Base-by-base conservation (phyloP, 2,113 vertebrate genomes). In the Polypterus senegalus region DNA sequence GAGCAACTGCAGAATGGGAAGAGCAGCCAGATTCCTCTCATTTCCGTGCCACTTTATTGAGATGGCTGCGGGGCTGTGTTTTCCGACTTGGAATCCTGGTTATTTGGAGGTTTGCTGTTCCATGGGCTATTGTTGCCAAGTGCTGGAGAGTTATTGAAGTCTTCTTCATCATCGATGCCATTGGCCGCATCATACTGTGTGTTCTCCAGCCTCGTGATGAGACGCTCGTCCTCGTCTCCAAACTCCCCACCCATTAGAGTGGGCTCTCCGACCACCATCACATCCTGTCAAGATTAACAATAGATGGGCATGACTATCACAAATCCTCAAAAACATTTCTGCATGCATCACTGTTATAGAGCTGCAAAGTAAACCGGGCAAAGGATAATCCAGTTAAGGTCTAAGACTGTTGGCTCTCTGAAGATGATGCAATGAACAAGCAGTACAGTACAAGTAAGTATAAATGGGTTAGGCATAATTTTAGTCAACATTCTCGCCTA, bases 191-290 rank as follows among this genome's bases (percentile, higher is more conserved):
- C 96, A 63, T 97, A 98, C 76, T 98, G 96, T 63, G 94, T 98
- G 77, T 98, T 98, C 89, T 98, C 96, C 87, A 98, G 89, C 77
- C 96, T 92, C 64, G 96, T 98, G 90, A 98, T 98, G 82, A 98
- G 92, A 73, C 96, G 94, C 88, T 98, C 96, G 4, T 98, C 96
- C 87, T 98, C 96, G 68, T 98, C 94, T 69, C 96, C 96, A 63
- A 98, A 98, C 81, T 98, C 94, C 65, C 96, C 96, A 63, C 96
- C 96, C 96, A 98, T 98, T 80, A 98, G 83, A 73, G 96, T 98
- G 70, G 96, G 96, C 79, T 98, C 96, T 73, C 96, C 96, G 66
- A 98, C 96, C 74, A 98, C 96, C 96, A 98, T 98, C 84, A 98
- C 96, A 73, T 98, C 96, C 96, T 98, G 88, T 77, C 81, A 81